These are phyloP conservation scores for Falco peregrinus DNA, from an alignment of 2,797 vertebrate genomes.

Conservation along the genomic window DNA sequence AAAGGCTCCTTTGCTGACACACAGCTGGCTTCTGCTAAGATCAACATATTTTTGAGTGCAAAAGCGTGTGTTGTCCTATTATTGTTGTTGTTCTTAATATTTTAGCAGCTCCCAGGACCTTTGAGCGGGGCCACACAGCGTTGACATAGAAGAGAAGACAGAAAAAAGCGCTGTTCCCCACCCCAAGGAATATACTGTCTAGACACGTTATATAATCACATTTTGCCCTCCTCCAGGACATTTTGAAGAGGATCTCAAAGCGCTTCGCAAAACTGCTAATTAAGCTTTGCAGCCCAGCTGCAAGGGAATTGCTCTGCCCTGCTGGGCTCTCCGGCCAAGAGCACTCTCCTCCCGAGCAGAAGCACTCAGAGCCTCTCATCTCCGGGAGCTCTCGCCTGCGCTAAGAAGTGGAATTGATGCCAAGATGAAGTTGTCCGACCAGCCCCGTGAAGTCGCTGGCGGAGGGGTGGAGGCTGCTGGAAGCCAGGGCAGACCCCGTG, in stretches of 20 bases:
- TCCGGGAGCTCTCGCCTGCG: neutral
- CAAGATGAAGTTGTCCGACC: neutral
- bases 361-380: neutral
- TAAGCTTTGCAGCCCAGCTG: neutral
- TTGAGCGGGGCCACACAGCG: neutral
- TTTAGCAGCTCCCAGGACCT: conserved; percentile 31
- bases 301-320: neutral
- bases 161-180: neutral
- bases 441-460: accelerated
- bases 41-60: neutral
- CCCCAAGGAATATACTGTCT: conserved; percentile 23
- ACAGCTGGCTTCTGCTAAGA: neutral
- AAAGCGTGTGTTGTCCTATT: neutral
- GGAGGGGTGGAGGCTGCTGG: neutral
- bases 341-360: neutral
- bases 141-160: neutral
- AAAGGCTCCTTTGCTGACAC: neutral
- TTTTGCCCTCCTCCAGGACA: conserved; percentile 46
- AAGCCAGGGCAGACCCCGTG: accelerated
- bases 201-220: conserved; percentile 10
- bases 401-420: neutral
- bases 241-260: neutral
- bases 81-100: neutral
- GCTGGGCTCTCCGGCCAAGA: neutral
- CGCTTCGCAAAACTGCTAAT: neutral